Evolutionary conservation across 2,797 vertebrate genomes (phyloP), one percentile per base, ranked within the genome.

Genomic region (Hoplostethus mediterraneus): DNA sequence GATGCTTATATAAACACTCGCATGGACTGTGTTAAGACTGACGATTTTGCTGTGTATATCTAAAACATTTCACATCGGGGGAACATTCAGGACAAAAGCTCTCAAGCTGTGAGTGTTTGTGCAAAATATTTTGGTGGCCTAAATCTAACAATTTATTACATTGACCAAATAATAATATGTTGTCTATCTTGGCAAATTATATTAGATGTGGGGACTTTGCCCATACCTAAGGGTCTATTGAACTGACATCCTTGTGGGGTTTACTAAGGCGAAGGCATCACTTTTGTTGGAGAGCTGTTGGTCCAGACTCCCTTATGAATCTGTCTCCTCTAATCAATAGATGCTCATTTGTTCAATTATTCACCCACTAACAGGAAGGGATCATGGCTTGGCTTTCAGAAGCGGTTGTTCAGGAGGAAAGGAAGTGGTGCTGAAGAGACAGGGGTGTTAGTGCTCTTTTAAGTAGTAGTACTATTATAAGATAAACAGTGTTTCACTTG

Each of bases 141-240:
- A 33, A 4, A 33, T 33, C 33, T 33, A 16, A 16, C 1, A 21
- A 21, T 48, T 40, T 55, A 77, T 71, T 73, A 55, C 54, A 65
- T 44, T 51, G 54, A 75, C 44, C 5, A 49, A 78, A 61, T 63
- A n/a, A 73, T 77, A 61, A 79, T 71, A 53, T 13, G 4, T 8
- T 66, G 67, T 82, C 71, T 67, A 75, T 75, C 59, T 17, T 30
- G 11, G n/a, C 3, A 31, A 78, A 61, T 73, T 1, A 21, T 21
- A 21, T 21, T 21, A 21, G 21, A 21, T 21, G 21, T 21, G 21
- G 21, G 21, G 21, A 21, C 21, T 21, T 21, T 51, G n/a, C 54
- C 55, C 33, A 36, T 7, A 36, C 33, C 33, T 36, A 36, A 7
- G 4, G 33, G 33, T 36, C 6, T 4, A 36, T 4, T 36, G 38